Percentiles rank a stretch among this genome's conserved stretches.
Conservation (phyloP, 2,797 vertebrate species). For the Sebastes goodei region DNA sequence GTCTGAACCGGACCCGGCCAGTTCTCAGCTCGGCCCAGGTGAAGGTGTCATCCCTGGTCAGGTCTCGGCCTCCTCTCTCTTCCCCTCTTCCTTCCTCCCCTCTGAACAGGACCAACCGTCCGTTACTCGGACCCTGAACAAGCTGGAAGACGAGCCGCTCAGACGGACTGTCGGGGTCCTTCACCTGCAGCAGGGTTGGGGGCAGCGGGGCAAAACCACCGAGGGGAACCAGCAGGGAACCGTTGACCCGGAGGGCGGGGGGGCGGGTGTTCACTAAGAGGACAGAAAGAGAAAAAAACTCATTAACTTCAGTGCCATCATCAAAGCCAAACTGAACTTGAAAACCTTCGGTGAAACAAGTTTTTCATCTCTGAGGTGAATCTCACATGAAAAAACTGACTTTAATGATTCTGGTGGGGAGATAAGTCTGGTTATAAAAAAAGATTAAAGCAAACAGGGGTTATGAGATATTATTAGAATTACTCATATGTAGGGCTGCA, state of each 20-base stretch:
- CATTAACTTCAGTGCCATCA: not conserved
- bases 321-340: not conserved
- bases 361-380: not conserved
- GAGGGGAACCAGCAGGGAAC: slow-evolving; percentile 85
- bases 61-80: slow-evolving; percentile 54
- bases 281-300: not conserved
- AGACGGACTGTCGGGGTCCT: slow-evolving; percentile 62
- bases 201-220: slow-evolving; percentile 80
- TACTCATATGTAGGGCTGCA: not conserved
- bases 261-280: slow-evolving; percentile 77
- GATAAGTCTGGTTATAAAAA: not conserved
- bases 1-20: slow-evolving; percentile 84
- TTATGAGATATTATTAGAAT: not conserved
- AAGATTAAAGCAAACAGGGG: not conserved
- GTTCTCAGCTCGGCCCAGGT: slow-evolving; percentile 81
- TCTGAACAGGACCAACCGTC: slow-evolving; percentile 76
- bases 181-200: slow-evolving; percentile 75
- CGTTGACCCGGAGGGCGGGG: slow-evolving; percentile 76
- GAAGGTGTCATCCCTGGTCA: slow-evolving; percentile 82
- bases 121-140: slow-evolving; percentile 82
- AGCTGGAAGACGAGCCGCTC: slow-evolving; percentile 82
- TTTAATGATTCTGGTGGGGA: not conserved
- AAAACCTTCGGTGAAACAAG: not conserved
- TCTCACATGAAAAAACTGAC: not conserved
- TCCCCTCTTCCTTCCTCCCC: not conserved